These are phyloP conservation scores for Drosophila jambulina DNA, from an alignment of 1,140 invertebrate genomes.

Conservation along the genomic window DNA sequence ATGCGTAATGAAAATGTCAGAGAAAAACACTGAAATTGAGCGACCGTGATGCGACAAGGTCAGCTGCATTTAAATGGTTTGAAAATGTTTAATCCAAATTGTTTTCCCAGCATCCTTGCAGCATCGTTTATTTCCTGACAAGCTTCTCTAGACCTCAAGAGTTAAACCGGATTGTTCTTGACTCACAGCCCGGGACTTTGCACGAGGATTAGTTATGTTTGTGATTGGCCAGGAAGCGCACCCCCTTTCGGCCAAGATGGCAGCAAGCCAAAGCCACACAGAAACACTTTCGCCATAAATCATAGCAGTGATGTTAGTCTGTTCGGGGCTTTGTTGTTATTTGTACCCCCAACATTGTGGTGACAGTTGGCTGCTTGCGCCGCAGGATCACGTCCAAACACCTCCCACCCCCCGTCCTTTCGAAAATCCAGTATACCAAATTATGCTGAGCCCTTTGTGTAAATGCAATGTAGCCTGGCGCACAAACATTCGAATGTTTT, in stretches of 20 bases:
- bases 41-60: conserved; percentile 14
- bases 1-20: conserved; percentile 19
- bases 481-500: not conserved
- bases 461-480: conserved; percentile 16
- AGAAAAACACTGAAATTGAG: conserved; percentile 1
- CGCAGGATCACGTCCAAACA: conserved; percentile 14
- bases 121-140: not conserved
- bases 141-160: not conserved
- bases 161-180: not conserved
- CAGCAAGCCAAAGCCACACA: conserved; percentile 11
- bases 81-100: conserved; percentile 8
- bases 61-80: conserved; percentile 6
- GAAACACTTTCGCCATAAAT: conserved; percentile 34
- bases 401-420: not conserved
- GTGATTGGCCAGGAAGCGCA: conserved; percentile 11
- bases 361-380: conserved; percentile 37
- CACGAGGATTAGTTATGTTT: conserved; percentile 32
- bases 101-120: not conserved
- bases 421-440: conserved; percentile 33
- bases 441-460: conserved; percentile 21
- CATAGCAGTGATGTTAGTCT: conserved; percentile 24
- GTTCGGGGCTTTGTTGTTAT: conserved; percentile 1
- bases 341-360: conserved; percentile 19
- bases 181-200: conserved; percentile 3
- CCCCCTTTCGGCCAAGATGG: conserved; percentile 19